Conservation (phyloP, 92 coral and sea anemone genomes). For the Plumapathes pennacea region DNA sequence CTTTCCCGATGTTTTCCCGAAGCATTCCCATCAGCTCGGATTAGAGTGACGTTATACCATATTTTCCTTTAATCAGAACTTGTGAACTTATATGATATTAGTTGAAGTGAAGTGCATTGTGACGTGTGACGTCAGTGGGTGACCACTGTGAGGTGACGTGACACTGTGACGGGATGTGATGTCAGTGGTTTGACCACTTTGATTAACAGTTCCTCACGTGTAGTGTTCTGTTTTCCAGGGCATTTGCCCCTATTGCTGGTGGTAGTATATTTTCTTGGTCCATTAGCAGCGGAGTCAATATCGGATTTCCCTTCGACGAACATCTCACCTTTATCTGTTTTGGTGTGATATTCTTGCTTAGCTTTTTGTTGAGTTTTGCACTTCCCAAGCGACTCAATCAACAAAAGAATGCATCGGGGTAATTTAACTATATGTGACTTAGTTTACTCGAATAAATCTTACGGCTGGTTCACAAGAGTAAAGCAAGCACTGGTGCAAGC, state of each 20-base stretch:
- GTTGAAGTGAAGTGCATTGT: neutral
- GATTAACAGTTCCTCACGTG: neutral
- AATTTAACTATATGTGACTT: too few relatives aligned
- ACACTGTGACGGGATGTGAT: too few relatives aligned
- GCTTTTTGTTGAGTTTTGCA: slow-evolving; percentile 46
- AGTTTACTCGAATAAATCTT: too few relatives aligned
- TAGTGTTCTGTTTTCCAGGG: slow-evolving; percentile 24
- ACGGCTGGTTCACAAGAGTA: too few relatives aligned
- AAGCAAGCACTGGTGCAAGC: too few relatives aligned
- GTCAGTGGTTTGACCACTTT: neutral
- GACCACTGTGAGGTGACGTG: too few relatives aligned
- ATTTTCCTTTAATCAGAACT: too few relatives aligned
- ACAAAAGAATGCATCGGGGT: too few relatives aligned
- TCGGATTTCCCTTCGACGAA: slow-evolving; percentile 80
- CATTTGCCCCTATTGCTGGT: slow-evolving; percentile 55
- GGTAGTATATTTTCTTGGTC: slow-evolving; percentile 94
- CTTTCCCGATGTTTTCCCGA: too few relatives aligned
- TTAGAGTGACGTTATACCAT: too few relatives aligned
- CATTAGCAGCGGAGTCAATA: slow-evolving; percentile 59
- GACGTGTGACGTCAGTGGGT: neutral
- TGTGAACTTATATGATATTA: too few relatives aligned
- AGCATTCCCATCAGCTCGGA: too few relatives aligned
- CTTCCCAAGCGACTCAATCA: slow-evolving; percentile 45
- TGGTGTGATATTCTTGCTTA: slow-evolving; percentile 42
- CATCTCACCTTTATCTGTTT: slow-evolving; percentile 59